Evolutionary conservation across 2,797 vertebrate genomes (phyloP), one percentile per base, ranked within the genome.

Genomic region (Furcifer pardalis): DNA sequence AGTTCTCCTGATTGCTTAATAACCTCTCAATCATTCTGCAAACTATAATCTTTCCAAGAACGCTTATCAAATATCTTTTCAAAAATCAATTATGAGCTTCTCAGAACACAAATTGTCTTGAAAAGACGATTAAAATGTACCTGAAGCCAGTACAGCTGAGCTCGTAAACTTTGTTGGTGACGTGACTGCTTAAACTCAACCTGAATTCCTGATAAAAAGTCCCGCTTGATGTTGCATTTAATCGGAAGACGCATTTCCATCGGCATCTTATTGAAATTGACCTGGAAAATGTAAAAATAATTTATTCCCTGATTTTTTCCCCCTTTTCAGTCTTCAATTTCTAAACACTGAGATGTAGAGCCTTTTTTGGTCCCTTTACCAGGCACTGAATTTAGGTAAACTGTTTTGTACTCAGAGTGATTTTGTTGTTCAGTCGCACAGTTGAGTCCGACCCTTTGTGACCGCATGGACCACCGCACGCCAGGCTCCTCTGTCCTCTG

Each of bases 71-170:
- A 52, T 25, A 59, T 42, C 2, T 40, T n/a, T 32, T 60, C 60
- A 30, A 37, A 62, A 52, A 46, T 37, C 32, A 30, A 21, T 15
- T n/a, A 60, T 27, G 69, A 35, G 35, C 35, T 42, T 37, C 27
- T 8, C 3, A 7, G 40, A 75, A 75, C 35, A 30, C 2, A 37
- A 60, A 60, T n/a, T 19, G 6, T 32, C 37, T 44, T 59, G 12
- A 0, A 63, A 21, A 75, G 0, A 37, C 1, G 10, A 1, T 2
- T 62, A 52, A 23, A 74, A 1, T 9, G 82, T 94, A 99, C 98
- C 98, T 99, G 99, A 44, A 99, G 94, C 98, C 98, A 99, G 91
- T 98, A 97, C 32, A 99, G 84, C 76, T 97, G 97, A 13, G 99
- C 98, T 68, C 99, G 93, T 85, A 99, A 93, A 91, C 98, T 97